phyloP scores from a whole-genome alignment of 1,140 invertebrate species.

The Caenorhabditis tropicalis region DNA sequence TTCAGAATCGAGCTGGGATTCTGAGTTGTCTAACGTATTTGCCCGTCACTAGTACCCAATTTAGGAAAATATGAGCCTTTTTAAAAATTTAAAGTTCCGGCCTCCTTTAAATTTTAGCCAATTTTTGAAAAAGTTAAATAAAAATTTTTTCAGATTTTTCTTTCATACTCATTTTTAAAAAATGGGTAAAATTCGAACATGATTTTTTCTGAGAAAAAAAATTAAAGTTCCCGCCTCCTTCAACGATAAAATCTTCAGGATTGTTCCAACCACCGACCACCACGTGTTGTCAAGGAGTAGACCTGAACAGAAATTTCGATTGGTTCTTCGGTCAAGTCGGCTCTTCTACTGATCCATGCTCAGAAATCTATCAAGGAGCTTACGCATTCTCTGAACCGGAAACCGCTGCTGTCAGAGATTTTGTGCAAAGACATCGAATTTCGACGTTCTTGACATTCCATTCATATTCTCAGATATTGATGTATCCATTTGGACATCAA shows the following conservation, averaged over 20 bases:
- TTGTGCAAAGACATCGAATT: slow-evolving; percentile 61
- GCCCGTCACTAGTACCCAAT: too few relatives aligned
- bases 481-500: slow-evolving; percentile 72
- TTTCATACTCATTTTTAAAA: too few relatives aligned
- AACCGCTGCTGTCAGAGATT: slow-evolving; percentile 68
- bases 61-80: too few relatives aligned
- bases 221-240: too few relatives aligned
- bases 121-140: too few relatives aligned
- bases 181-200: too few relatives aligned
- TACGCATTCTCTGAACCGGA: slow-evolving; percentile 70
- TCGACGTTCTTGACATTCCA: slow-evolving; percentile 71
- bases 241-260: slow-evolving; percentile 46
- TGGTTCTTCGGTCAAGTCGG: slow-evolving; percentile 72
- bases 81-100: too few relatives aligned
- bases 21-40: too few relatives aligned
- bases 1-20: too few relatives aligned
- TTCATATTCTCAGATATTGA: slow-evolving; percentile 70
- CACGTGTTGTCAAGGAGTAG: slow-evolving; percentile 71
- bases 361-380: slow-evolving; percentile 69
- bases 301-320: slow-evolving; percentile 73
- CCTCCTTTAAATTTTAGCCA: too few relatives aligned
- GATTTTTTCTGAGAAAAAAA: too few relatives aligned
- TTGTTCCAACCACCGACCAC: slow-evolving; percentile 68
- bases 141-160: too few relatives aligned
- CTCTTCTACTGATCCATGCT: slow-evolving; percentile 71